These are phyloP conservation scores for Drosophila pseudoananassae DNA, from an alignment of 1,140 invertebrate species.

Conservation along the genomic window DNA sequence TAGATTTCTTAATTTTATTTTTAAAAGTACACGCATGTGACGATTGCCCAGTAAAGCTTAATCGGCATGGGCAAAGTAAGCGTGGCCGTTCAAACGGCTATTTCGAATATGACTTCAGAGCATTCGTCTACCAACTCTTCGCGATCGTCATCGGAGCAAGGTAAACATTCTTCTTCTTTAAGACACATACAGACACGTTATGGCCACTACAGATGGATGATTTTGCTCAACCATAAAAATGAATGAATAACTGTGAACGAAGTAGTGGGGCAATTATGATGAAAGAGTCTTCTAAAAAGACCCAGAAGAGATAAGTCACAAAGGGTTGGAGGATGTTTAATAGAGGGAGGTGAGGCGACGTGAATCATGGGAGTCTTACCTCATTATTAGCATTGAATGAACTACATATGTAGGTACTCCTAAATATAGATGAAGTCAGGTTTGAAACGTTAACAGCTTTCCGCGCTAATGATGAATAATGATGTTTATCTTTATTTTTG, in stretches of 20 bases:
- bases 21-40: neutral
- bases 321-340: too few species aligned
- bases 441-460: too few species aligned
- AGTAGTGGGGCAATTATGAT: neutral
- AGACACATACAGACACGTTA: neutral
- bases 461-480: too few species aligned
- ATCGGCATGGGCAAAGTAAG: conserved; percentile 62
- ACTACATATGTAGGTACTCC: too few species aligned
- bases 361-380: too few species aligned
- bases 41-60: neutral
- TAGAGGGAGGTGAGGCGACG: too few species aligned
- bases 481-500: too few species aligned
- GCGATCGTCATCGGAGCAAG: conserved; percentile 78
- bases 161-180: conserved; percentile 55
- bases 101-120: conserved; percentile 74
- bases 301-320: too few species aligned
- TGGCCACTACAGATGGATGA: conserved; percentile 18
- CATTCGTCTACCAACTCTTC: conserved; percentile 70
- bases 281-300: too few species aligned
- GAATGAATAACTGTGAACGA: conserved; percentile 32
- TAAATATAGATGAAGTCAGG: too few species aligned
- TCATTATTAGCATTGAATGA: too few species aligned
- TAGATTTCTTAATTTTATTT: neutral
- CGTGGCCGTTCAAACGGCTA: conserved; percentile 81
- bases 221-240: conserved; percentile 42